Evolutionary conservation across 2,113 vertebrate genomes (phyloP), one percentile per base, ranked within the genome.

Genomic region (Poecilia latipinna): DNA sequence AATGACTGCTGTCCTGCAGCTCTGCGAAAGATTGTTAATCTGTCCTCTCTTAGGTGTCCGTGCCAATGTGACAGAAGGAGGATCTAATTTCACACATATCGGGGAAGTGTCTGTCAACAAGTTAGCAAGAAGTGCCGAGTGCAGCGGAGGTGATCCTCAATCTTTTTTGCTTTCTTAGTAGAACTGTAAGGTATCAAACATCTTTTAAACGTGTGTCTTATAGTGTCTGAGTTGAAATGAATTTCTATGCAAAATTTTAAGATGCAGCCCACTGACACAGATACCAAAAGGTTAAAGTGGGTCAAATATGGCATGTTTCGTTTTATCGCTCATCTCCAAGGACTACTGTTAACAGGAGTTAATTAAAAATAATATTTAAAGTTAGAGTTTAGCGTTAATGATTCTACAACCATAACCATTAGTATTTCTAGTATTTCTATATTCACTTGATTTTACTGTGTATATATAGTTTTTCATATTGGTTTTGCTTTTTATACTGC

Each of bases 1-100:
- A 63, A 74, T 85, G 75, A 87, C 72, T 66, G 70, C 65, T 78
- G 79, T 72, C 72, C 79, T 79, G 78, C 65, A 75, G 81, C 65
- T 22, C 42, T 44, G 44, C 79, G 68, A 79, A 29, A 75, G 51
- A 82, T 72, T 73, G n/a, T 61, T 74, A 51, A 83, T 78, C 44
- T 37, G 51, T 69, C 42, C 44, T 80, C 69, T 65, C 74, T 32
- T 29, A 12, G 75, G 61, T 32, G 54, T 64, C 57, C 69, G 33
- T 37, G 60, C 28, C 73, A 65, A 81, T 32, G 67, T 75, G 82
- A 74, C 66, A 82, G 69, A 54, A 66, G 29, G 64, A 72, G 67
- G 69, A 73, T 48, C 63, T 72, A n/a, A 57, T 57, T 57, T n/a
- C 51, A 57, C 54, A 78, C 31, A 35, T 65, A 37, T n/a, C 22